Evolutionary conservation across 1,140 invertebrate species (phyloP).

Genomic region (Drosophila obscura): DNA sequence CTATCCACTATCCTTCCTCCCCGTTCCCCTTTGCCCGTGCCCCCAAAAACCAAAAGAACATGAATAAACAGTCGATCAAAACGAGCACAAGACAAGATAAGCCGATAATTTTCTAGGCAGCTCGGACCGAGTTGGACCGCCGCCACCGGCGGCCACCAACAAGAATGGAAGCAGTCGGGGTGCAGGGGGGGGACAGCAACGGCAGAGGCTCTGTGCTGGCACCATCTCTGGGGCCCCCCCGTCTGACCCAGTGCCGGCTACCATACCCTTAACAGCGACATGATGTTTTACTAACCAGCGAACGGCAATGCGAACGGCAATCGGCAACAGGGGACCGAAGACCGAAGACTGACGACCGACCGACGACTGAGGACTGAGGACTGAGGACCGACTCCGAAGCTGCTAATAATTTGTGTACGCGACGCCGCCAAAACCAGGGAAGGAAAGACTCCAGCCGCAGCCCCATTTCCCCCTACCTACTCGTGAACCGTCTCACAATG

Average conservation of each 20-base stretch:
- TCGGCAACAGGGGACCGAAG: conserved; percentile 8
- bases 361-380: not conserved
- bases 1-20: too few species aligned
- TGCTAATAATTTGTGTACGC: conserved; percentile 79
- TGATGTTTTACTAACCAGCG: conserved; percentile 80
- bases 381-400: conserved; percentile 24
- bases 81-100: conserved; percentile 81
- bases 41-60: conserved; percentile 57
- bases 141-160: conserved; percentile 25
- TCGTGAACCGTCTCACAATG: conserved; percentile 40
- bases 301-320: conserved; percentile 33
- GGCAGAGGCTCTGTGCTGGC: conserved; percentile 65
- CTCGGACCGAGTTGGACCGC: conserved; percentile 48
- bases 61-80: conserved; percentile 81
- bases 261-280: conserved; percentile 71
- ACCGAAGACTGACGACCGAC: not conserved
- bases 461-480: not conserved
- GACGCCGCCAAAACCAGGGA: conserved; percentile 43
- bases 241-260: conserved; percentile 56
- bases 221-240: not conserved
- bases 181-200: conserved; percentile 3
- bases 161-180: conserved; percentile 6
- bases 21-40: too few species aligned
- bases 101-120: conserved; percentile 82
- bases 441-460: not conserved